Conservation (phyloP, 2,888 invertebrate species). For the Folsomia manolachei region DNA sequence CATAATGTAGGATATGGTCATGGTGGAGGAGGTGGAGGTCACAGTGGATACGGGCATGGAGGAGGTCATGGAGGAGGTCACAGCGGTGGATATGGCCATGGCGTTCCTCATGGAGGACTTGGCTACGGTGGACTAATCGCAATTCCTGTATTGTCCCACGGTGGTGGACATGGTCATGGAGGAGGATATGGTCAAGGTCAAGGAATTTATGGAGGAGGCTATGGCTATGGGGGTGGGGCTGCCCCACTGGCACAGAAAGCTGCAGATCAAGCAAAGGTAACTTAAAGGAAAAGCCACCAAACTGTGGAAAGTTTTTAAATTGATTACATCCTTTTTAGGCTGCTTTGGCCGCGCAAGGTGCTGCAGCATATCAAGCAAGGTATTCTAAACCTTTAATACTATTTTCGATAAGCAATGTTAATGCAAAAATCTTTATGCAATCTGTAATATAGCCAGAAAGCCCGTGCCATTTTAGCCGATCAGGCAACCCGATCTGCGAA, state of each 20-base stretch:
- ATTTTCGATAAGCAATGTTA: too few relatives aligned
- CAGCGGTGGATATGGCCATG: background rate
- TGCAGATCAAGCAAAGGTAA: conserved; percentile 29
- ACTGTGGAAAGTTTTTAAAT: background rate
- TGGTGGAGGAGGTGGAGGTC: conserved; percentile 3
- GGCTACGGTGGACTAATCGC: background rate
- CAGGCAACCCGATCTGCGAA: conserved; percentile 35
- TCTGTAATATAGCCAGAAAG: conserved; percentile 17
- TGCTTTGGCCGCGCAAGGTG: conserved; percentile 35
- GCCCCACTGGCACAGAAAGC: conserved; percentile 38
- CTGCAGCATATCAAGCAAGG: conserved; percentile 25
- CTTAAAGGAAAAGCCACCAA: conserved; percentile 18
- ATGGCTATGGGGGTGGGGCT: conserved; percentile 25
- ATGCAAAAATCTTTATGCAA: background rate
- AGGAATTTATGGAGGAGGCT: conserved; percentile 1
- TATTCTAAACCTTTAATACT: background rate
- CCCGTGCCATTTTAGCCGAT: conserved; percentile 26
- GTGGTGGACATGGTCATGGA: background rate
- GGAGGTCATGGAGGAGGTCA: conserved; percentile 6
- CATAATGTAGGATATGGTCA: background rate
- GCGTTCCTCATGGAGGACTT: conserved; percentile 9
- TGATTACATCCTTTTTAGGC: conserved; percentile 10
- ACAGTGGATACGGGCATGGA: conserved; percentile 4
- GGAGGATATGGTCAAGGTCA: background rate
- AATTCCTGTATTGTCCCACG: background rate